A percentile compares a stretch with the other conserved stretches of the same genome.
phyloP scores from a whole-genome alignment of 2,888 invertebrate species.

The Drosophila algonquin region DNA sequence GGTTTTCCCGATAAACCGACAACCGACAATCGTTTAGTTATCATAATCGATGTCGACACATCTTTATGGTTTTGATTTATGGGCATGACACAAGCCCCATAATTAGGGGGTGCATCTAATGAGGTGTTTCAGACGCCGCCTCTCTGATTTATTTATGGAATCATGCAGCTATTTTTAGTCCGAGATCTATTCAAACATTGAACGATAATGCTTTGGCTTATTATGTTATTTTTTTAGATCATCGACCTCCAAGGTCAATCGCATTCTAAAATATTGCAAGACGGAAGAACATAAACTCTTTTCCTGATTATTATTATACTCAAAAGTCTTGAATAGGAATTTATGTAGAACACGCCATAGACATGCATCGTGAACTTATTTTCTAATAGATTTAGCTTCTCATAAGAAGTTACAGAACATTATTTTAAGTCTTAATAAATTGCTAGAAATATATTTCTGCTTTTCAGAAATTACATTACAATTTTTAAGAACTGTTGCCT shows the following conservation, averaged over 20 bases:
- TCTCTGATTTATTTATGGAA: slow-evolving; percentile 6
- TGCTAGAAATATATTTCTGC: neutral
- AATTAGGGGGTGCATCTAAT: slow-evolving; percentile 33
- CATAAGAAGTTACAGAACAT: too few relatives aligned
- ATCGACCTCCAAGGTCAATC: neutral
- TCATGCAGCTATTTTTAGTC: neutral
- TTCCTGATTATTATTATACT: neutral
- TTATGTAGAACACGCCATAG: neutral
- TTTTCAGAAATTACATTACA: neutral
- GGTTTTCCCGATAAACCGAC: slow-evolving; percentile 34
- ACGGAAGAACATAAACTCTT: neutral
- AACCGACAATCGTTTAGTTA: slow-evolving; percentile 31
- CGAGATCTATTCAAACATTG: neutral
- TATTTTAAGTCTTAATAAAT: neutral
- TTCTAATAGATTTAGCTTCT: too few relatives aligned
- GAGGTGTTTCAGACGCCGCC: slow-evolving; percentile 49
- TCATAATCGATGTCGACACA: slow-evolving; percentile 37
- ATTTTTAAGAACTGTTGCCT: too few relatives aligned
- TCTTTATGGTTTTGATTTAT: slow-evolving; percentile 61
- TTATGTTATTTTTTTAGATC: neutral
- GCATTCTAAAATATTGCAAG: neutral
- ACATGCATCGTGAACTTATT: too few relatives aligned
- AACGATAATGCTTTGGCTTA: neutral
- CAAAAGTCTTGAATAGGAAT: neutral
- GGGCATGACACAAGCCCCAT: slow-evolving; percentile 40